These are phyloP conservation scores for Scaptodrosophila lebanonensis DNA, from an alignment of 1,140 invertebrate species.

Conservation along the genomic window DNA sequence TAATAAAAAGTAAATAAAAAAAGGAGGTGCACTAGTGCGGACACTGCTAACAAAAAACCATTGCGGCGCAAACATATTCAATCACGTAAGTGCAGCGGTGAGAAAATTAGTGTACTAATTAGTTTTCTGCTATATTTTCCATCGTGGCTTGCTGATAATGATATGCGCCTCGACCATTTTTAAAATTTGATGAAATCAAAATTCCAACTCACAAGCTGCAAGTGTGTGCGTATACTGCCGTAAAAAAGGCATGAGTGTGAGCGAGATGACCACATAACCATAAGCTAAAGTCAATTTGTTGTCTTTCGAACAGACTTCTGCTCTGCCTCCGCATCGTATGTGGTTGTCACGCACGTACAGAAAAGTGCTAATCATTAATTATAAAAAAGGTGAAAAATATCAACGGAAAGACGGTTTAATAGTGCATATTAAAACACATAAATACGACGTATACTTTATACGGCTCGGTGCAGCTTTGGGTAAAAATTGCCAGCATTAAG, in stretches of 20 bases:
- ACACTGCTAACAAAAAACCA: slow-evolving; percentile 30
- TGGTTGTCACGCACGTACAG: slow-evolving; percentile 64
- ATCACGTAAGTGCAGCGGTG: slow-evolving; percentile 52
- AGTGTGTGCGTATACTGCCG: slow-evolving; percentile 21
- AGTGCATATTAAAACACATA: slow-evolving; percentile 18
- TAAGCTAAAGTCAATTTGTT: slow-evolving; percentile 58
- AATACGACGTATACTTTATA: slow-evolving; percentile 2
- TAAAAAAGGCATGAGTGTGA: slow-evolving; percentile 30
- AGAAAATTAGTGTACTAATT: slow-evolving; percentile 2
- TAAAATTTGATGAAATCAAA: slow-evolving; percentile 74
- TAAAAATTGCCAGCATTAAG: slow-evolving; percentile 26
- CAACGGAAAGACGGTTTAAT: slow-evolving; percentile 6
- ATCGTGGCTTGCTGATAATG: slow-evolving; percentile 48
- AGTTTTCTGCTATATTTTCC: slow-evolving; percentile 10
- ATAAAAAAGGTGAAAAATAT: slow-evolving; percentile 19
- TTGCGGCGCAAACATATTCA: slow-evolving; percentile 9
- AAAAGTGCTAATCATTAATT: slow-evolving; percentile 47
- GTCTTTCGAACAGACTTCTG: slow-evolving; percentile 49
- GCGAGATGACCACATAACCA: slow-evolving; percentile 57
- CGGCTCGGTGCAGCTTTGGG: slow-evolving; percentile 34
- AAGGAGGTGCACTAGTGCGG: slow-evolving; percentile 65
- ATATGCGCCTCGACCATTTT: slow-evolving; percentile 71
- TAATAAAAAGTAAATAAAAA: slow-evolving; percentile 67
- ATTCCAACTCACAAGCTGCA: slow-evolving; percentile 65
- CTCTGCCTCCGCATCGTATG: slow-evolving; percentile 28